Base-by-base conservation (phyloP, 2,888 invertebrate species). In the Volucella zonaria region DNA sequence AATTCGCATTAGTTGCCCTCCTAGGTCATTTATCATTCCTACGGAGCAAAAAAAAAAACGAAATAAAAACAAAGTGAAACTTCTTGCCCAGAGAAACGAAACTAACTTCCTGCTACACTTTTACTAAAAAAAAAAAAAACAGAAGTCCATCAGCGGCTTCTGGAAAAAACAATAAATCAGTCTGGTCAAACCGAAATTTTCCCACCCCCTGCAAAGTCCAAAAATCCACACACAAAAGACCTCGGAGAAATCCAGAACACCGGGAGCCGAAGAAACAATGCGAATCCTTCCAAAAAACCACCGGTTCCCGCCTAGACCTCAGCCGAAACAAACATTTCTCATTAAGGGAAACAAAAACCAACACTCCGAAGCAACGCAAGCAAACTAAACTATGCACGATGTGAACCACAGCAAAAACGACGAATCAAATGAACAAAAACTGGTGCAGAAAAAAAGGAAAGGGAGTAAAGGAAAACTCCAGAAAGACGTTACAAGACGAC, bases 131-230 rank as follows among this genome's bases (percentile, higher is more conserved):
- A 58, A 51, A 54, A 47, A 64, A 82, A 79, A 83, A 1, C 18
- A 18, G 18, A 23, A 79, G 68, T 78, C 73, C 74, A 83, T 79
- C 79, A 83, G 66, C 83, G 49, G 45, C 58, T 80, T 73, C 68
- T 51, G 77, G 31, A 80, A 70, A 67, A 78, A 85, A 85, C 85
- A 85, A 85, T 85, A 85, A 85, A 85, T 85, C 85, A 85, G 85
- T 81, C 85, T 85, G 85, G 76, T 77, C 81, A 81, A 67, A 79
- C 64, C 14, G 18, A 64, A 64, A 51, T 59, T 59, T 45, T 64
- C 61, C 58, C 8, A 54, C 52, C 66, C 66, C 59, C 61, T 31
- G 61, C 42, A 47, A 49, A 47, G 42, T 40, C 49, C 54, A 40
- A 68, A 81, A 81, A 77, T n/a, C 31, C 31, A 31, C 31, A 31